phyloP scores from a whole-genome alignment of 2,888 invertebrate genomes.

The Eumacrocentrus americanus region DNA sequence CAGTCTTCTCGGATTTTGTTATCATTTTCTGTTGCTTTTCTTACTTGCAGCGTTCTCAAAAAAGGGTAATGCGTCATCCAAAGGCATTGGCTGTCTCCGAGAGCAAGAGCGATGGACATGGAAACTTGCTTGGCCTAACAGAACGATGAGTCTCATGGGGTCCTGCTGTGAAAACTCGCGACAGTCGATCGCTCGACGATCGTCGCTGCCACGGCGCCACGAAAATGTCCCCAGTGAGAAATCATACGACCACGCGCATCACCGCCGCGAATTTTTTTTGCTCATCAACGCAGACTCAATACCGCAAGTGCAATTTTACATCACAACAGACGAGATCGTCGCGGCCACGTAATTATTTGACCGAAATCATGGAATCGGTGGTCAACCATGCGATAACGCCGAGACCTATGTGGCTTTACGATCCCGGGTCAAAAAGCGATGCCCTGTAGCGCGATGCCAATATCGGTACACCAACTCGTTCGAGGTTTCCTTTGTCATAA shows the following conservation, averaged over 20 bases:
- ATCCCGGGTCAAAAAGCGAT: neutral
- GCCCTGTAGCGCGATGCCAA: constrained; percentile 13
- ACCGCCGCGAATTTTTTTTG: constrained; percentile 1
- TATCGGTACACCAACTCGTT: constrained; percentile 28
- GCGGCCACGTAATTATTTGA: constrained; percentile 12
- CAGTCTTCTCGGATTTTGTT: no score
- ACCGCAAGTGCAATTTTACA: constrained; percentile 14
- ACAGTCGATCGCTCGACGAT: constrained; percentile 1
- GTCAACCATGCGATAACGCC: constrained; percentile 2
- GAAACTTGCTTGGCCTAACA: constrained; percentile 32
- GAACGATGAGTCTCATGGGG: constrained; percentile 26
- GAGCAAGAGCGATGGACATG: constrained; percentile 32
- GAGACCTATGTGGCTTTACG: constrained; percentile 8
- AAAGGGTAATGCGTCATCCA: constrained; percentile 27
- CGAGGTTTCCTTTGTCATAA: constrained; percentile 33
- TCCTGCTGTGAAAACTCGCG: neutral
- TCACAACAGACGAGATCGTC: constrained; percentile 1
- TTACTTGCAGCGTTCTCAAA: neutral
- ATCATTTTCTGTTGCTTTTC: neutral
- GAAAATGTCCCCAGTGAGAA: neutral
- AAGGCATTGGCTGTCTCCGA: constrained; percentile 29
- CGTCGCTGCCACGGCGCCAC: neutral
- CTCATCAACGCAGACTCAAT: neutral
- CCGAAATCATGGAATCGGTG: constrained; percentile 1
- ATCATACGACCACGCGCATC: neutral